Percentiles rank a stretch among this genome's conserved stretches.
Evolutionary conservation across 2,888 invertebrate genomes (phyloP).

Genomic region (Notodonta ziczac): DNA sequence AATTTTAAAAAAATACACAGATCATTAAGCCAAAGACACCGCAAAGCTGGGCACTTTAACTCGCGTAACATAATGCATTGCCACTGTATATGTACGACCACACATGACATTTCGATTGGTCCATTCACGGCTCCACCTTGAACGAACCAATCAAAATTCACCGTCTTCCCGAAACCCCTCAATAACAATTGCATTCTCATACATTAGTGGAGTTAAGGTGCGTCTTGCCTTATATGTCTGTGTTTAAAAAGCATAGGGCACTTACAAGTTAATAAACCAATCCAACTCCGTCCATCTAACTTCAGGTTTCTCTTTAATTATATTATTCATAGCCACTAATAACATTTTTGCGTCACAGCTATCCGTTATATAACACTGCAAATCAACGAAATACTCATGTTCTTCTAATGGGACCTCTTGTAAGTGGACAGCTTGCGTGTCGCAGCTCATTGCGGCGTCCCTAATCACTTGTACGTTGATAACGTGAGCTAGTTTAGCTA

Average conservation of each 20-base stretch:
- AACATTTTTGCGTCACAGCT: slow-evolving; percentile 83
- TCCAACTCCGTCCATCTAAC: slow-evolving; percentile 89
- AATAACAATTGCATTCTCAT: too few species aligned
- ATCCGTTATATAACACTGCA: slow-evolving; percentile 85
- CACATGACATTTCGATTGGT: too few species aligned
- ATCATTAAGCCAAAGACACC: too few species aligned
- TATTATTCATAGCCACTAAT: slow-evolving; percentile 86
- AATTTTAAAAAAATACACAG: too few species aligned
- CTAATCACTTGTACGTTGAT: slow-evolving; percentile 79
- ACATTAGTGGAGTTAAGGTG: too few species aligned
- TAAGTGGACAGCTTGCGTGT: slow-evolving; percentile 66
- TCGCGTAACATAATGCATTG: too few species aligned
- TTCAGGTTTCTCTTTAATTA: slow-evolving; percentile 83
- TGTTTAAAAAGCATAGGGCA: slow-evolving; percentile 29
- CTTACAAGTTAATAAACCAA: slow-evolving; percentile 88
- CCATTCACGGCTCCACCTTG: too few species aligned
- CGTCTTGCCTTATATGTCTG: too few species aligned
- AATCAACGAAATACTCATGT: slow-evolving; percentile 69
- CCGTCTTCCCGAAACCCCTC: too few species aligned
- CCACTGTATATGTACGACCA: too few species aligned
- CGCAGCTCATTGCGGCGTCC: slow-evolving; percentile 65
- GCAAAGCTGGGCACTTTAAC: too few species aligned
- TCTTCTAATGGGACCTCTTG: slow-evolving; percentile 54
- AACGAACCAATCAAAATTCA: too few species aligned
- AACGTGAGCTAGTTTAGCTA: slow-evolving; percentile 71